Evolutionary conservation across 2,888 invertebrate genomes (phyloP), one percentile per base, ranked within the genome.

Genomic region (Cataglyphis rosenhaueri): DNA sequence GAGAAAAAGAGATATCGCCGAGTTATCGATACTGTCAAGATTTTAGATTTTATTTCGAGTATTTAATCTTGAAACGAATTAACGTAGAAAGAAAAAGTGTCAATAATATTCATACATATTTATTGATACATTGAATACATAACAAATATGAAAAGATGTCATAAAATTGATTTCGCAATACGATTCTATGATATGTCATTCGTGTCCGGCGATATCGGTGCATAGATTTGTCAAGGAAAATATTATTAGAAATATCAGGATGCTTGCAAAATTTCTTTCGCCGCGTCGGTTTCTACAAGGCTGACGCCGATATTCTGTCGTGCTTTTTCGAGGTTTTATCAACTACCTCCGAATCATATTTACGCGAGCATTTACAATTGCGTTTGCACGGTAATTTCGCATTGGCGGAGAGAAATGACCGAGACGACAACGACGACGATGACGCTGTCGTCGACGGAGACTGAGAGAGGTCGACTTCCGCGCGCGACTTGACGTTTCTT

Each of bases 311-410:
- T 52, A 32, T 74, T 18, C 41, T 25, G 48, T 32, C 52, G 57
- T 57, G 12, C 25, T 68, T 18, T 64, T 73, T 57, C 55, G 52
- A 44, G 55, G 25, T 59, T 66, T 32, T 48, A 21, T 12, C 74
- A 8, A 62, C 44, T 29, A 38, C 44, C 25, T 79, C 61, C 73
- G 84, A 88, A 86, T 87, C 84, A 83, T 89, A 87, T 89, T 88
- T 87, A 68, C 85, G 65, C 82, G 82, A 81, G 79, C 85, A 82
- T 87, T 86, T 87, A 85, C 87, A 86, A 87, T 88, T 84, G 84
- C 84, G 82, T 89, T 90, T 89, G 84, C 84, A 86, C 89, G 83
- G 85, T 88, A 88, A 85, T 90, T 88, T 88, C 74, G 62, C 85
- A 66, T 85, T 71, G 66, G 12, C 62, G 79, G 44, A 62, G 59